A percentile compares a stretch with the other conserved stretches of the same genome.
These are phyloP conservation scores for Hippocampus comes DNA, from an alignment of 2,113 vertebrate species.

Conservation along the genomic window DNA sequence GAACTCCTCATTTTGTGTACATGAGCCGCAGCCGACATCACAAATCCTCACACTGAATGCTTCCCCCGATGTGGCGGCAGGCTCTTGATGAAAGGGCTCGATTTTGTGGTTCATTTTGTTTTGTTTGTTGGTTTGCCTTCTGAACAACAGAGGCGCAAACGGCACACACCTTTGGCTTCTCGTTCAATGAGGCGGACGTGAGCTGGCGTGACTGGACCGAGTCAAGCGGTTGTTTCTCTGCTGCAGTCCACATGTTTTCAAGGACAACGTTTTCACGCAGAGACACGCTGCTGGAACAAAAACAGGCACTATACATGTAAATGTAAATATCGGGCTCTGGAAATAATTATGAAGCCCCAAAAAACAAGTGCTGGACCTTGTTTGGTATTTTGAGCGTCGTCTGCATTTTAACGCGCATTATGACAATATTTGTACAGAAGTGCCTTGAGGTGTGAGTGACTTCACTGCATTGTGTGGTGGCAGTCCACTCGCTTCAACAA, in stretches of 20 bases:
- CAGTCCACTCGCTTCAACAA: too few species aligned
- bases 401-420: too few species aligned
- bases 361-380: too few species aligned
- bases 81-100: not conserved
- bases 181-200: constrained; percentile 48
- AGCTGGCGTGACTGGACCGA: constrained; percentile 24
- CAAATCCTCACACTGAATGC: not conserved
- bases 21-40: constrained; percentile 12
- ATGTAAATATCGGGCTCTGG: not conserved
- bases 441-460: too few species aligned
- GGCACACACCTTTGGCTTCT: constrained; percentile 24
- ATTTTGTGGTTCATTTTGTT: not conserved
- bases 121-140: not conserved
- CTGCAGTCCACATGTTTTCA: constrained; percentile 21
- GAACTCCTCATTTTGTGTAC: constrained; percentile 13
- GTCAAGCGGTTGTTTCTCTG: constrained; percentile 38
- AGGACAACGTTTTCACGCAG: constrained; percentile 10
- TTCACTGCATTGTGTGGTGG: too few species aligned
- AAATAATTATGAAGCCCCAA: not conserved
- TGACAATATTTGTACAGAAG: too few species aligned
- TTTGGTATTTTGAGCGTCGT: too few species aligned
- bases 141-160: constrained; percentile 10
- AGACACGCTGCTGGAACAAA: not conserved
- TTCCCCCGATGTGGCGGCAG: not conserved
- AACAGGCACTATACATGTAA: not conserved